Percentiles rank a stretch among this genome's conserved stretches.
Conservation (phyloP, 2,888 invertebrate genomes). For the Ectobius pallidus region DNA sequence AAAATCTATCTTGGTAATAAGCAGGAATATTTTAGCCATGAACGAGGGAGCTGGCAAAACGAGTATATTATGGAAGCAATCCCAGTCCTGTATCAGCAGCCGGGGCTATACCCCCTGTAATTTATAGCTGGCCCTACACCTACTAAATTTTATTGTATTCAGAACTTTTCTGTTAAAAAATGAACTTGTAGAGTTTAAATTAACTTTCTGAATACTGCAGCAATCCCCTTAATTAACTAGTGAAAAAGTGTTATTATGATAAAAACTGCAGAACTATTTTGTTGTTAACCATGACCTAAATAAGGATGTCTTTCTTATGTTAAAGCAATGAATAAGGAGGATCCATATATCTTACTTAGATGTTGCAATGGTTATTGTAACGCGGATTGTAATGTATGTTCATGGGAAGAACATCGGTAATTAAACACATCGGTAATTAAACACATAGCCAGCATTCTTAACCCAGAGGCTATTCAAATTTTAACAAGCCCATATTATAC, state of each 20-base stretch:
- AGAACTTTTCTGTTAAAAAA: slow-evolving; percentile 7
- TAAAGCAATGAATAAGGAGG: background rate
- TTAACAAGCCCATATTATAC: no score
- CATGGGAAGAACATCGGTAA: no score
- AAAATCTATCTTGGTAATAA: no score
- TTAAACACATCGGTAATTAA: no score
- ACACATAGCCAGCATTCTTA: no score
- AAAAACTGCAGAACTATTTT: background rate
- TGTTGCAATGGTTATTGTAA: no score
- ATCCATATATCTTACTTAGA: no score
- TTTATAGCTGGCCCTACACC: background rate
- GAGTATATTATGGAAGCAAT: slow-evolving; percentile 2
- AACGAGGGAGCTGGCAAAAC: no score
- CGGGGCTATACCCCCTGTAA: background rate
- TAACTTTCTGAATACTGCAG: slow-evolving; percentile 3
- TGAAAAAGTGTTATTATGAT: background rate
- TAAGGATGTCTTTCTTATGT: background rate
- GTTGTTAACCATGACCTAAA: background rate
- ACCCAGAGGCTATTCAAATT: no score
- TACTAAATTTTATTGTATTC: slow-evolving; percentile 25
- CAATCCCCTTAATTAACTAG: slow-evolving; percentile 3
- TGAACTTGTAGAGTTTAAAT: slow-evolving; percentile 24
- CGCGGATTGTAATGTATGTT: no score
- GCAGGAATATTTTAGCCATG: no score
- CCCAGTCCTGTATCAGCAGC: background rate